Evolutionary conservation across 1,140 invertebrate species (phyloP).

Genomic region (Drosophila biarmipes): DNA sequence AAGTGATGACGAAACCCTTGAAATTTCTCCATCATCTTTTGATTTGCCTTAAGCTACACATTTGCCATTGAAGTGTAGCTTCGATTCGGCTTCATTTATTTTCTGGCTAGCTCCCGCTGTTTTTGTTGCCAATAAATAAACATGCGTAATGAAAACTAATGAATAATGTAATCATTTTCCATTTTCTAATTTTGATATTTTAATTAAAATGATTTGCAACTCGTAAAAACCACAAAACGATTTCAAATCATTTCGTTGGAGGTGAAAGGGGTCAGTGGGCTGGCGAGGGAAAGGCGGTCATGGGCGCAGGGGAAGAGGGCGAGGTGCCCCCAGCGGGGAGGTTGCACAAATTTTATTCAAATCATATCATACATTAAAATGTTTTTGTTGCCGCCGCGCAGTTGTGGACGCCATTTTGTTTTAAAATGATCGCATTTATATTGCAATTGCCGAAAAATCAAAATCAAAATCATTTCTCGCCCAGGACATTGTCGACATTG

Average conservation of each 20-base stretch:
- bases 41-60: not conserved
- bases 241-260: constrained; percentile 78
- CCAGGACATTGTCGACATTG: constrained; percentile 33
- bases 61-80: constrained; percentile 1
- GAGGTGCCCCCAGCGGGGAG: constrained; percentile 16
- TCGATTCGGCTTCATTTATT: constrained; percentile 2
- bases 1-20: not conserved
- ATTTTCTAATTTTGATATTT: constrained; percentile 84
- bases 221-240: constrained; percentile 84
- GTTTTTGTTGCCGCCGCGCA: constrained; percentile 9
- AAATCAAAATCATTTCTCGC: constrained; percentile 72
- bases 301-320: not conserved
- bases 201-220: constrained; percentile 85
- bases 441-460: constrained; percentile 70
- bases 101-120: not conserved
- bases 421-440: constrained; percentile 81
- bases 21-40: not conserved
- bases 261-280: not conserved
- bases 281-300: not conserved
- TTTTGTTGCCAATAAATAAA: constrained; percentile 72
- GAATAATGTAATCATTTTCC: constrained; percentile 84
- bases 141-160: constrained; percentile 84
- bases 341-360: constrained; percentile 63
- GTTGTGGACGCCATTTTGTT: constrained; percentile 67
- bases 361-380: constrained; percentile 77